phyloP scores from a whole-genome alignment of 64 coral and sea anemone genomes.

The Acropora yongei region DNA sequence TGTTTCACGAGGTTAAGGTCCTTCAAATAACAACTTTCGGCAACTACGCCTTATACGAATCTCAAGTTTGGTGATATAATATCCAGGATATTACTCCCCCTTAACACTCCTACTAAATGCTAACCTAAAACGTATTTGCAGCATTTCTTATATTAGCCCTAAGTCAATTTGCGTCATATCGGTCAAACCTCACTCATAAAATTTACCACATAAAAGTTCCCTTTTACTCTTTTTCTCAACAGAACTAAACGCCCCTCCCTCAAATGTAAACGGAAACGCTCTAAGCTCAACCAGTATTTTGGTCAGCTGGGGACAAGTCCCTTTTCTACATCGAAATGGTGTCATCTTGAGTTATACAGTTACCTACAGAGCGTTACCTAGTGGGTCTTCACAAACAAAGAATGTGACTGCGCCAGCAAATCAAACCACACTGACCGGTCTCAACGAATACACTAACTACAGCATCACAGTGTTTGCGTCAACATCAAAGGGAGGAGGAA shows the following conservation, averaged over 20 bases:
- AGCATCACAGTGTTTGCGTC: conserved; percentile 21
- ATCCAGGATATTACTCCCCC: too few species aligned
- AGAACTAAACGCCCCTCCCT: background rate
- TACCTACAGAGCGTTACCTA: background rate
- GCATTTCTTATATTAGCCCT: too few species aligned
- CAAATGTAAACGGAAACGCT: background rate
- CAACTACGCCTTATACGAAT: too few species aligned
- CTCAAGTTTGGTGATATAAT: too few species aligned
- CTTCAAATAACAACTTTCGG: too few species aligned
- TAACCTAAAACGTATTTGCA: too few species aligned
- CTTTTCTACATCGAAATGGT: background rate
- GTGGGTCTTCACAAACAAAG: background rate
- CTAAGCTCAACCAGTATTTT: background rate
- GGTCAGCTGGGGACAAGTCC: background rate
- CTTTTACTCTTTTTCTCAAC: background rate
- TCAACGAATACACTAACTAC: conserved; percentile 5
- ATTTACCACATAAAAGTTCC: too few species aligned
- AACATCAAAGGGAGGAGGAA: conserved; percentile 19
- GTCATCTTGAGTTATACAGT: conserved; percentile 4
- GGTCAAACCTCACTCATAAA: too few species aligned
- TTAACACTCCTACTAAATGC: too few species aligned
- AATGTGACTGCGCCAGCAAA: background rate
- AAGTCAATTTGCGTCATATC: too few species aligned
- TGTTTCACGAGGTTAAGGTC: too few species aligned
- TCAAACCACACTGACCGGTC: background rate